Conservation (phyloP, 2,113 vertebrate species). For the Pithys albifrons region DNA sequence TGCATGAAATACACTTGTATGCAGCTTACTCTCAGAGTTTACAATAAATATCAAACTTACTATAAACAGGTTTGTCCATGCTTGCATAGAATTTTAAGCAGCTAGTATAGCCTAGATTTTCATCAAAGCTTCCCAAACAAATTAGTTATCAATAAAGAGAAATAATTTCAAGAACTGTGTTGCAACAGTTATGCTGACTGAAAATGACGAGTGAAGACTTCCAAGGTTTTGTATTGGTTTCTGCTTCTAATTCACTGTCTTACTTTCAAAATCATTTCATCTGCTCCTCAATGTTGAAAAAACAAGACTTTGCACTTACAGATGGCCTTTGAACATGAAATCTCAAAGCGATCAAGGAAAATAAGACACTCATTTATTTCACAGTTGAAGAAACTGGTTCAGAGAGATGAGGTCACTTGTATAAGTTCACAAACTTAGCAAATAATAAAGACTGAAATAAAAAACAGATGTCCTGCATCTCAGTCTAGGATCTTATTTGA, state of each 20-base stretch:
- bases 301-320: slow-evolving; percentile 5
- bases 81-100: background rate
- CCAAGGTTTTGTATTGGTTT: background rate
- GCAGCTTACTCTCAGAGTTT: background rate
- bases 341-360: background rate
- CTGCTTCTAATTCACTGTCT: background rate
- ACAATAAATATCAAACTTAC: background rate
- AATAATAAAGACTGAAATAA: slow-evolving; percentile 20
- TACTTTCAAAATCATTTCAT: slow-evolving; percentile 11
- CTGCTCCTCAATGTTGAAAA: background rate
- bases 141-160: background rate
- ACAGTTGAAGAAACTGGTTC: slow-evolving; percentile 14
- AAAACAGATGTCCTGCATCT: background rate
- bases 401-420: slow-evolving; percentile 22
- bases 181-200: background rate
- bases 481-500: background rate
- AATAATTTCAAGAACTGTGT: background rate
- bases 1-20: background rate
- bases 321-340: slow-evolving; percentile 26
- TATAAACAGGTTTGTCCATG: background rate
- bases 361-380: slow-evolving; percentile 30
- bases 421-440: slow-evolving; percentile 15
- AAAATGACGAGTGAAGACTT: background rate
- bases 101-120: background rate
- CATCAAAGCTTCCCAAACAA: background rate